A percentile compares a stretch with the other conserved stretches of the same genome.
These are phyloP conservation scores for Sebastiscus albofasciatus DNA, from an alignment of 2,797 vertebrate genomes.

Conservation along the genomic window DNA sequence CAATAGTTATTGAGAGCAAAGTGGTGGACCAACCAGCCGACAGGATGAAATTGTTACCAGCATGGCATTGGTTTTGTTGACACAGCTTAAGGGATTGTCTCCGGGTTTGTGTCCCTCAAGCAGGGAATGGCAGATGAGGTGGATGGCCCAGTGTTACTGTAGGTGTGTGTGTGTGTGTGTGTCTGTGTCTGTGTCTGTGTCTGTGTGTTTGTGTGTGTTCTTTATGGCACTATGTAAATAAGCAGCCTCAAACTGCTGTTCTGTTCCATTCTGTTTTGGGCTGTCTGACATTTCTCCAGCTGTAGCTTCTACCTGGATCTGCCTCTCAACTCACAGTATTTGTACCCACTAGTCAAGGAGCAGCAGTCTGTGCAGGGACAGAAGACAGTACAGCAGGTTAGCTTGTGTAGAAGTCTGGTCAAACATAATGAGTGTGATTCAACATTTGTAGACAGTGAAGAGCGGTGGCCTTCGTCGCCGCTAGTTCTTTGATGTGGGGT, in stretches of 20 bases:
- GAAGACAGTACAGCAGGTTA: neutral
- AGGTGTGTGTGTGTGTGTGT: neutral
- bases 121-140: neutral
- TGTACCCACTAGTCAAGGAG: neutral
- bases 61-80: neutral
- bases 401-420: neutral
- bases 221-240: neutral
- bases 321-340: conserved; percentile 3
- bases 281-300: neutral
- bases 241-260: conserved; percentile 18
- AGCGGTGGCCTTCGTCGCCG: neutral
- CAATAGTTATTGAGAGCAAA: neutral
- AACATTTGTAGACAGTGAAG: neutral
- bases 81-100: neutral
- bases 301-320: conserved; percentile 13
- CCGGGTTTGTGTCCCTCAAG: neutral
- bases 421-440: neutral
- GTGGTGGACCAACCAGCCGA: neutral
- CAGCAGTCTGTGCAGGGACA: neutral
- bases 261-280: neutral
- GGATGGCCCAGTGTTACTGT: neutral
- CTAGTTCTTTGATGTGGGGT: too few species aligned
- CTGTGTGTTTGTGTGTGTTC: neutral
- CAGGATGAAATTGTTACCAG: neutral
- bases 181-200: neutral